Base-by-base conservation (phyloP, 2,113 vertebrate genomes). In the Cyprinus carpio region DNA sequence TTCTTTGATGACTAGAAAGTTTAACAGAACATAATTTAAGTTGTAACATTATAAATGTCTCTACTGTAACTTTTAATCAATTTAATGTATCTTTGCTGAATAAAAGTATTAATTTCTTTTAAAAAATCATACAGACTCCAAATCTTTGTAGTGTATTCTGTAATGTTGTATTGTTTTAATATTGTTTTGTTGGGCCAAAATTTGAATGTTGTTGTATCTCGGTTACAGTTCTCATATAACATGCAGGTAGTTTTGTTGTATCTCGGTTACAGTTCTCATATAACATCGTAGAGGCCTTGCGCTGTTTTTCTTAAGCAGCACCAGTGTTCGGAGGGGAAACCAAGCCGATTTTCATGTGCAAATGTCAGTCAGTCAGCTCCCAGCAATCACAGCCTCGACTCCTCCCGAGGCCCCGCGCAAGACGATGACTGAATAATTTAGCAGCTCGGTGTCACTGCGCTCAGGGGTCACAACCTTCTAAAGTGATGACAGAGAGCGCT, bases 321-420 rank as follows among this genome's bases (percentile, higher is more conserved):
- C 77, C 75, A 88, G 90, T 93, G 93, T 94, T 94, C 92, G 86
- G 90, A 79, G 90, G 88, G 69, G 85, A 84, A 90, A 92, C 88
- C 84, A 90, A 92, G 89, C 86, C 87, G 92, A 95, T 95, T 95
- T 95, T 94, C 95, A 94, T 95, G 94, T 94, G 95, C 93, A 95
- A 95, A 95, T 95, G 94, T 95, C 95, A 95, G 92, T 95, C 93
- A 93, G 91, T 94, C 92, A 62, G 93, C 92, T 93, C 91, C 90
- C 90, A 94, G 94, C 94, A 95, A 95, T 95, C 95, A 95, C 91
- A 93, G 92, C 87, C 85, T 87, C 82, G 81, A 91, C 92, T 93
- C 84, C 94, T 95, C 94, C 89, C 80, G 94, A 95, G 94, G 93
- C 91, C 86, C 75, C 6, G 86, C 90, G 91, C 92, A 89, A 94